A percentile compares a stretch with the other conserved stretches of the same genome.
Evolutionary conservation across 2,113 vertebrate species (phyloP).

Genomic region (Myotis lucifugus): DNA sequence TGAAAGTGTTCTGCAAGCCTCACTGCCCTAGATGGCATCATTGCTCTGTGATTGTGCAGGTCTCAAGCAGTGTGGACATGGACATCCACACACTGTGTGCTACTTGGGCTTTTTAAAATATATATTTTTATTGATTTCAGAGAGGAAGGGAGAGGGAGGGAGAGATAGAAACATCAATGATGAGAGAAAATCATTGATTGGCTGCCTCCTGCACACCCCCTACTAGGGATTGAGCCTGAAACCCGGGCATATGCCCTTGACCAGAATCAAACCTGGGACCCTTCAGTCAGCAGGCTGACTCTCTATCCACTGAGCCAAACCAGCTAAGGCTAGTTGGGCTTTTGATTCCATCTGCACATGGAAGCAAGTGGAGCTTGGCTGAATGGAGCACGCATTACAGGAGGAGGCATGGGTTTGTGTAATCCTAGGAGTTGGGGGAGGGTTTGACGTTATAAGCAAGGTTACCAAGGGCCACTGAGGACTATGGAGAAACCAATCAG

Average conservation of each 20-base stretch:
- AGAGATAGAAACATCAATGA: too few relatives aligned
- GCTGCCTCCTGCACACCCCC: too few relatives aligned
- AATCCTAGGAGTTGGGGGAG: too few relatives aligned
- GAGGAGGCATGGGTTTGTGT: neutral
- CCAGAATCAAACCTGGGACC: too few relatives aligned
- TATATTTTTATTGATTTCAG: neutral
- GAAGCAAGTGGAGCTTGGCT: neutral
- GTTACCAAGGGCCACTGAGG: neutral
- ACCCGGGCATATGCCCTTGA: too few relatives aligned
- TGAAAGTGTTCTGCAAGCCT: neutral
- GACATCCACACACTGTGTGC: neutral
- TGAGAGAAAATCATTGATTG: too few relatives aligned
- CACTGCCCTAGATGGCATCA: neutral
- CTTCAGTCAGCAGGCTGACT: too few relatives aligned
- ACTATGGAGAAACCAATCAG: neutral
- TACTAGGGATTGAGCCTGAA: too few relatives aligned
- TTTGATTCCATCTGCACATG: neutral
- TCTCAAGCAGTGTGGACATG: neutral
- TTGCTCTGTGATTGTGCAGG: neutral
- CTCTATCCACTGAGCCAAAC: too few relatives aligned
- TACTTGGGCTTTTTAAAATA: too few relatives aligned
- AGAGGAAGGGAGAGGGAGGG: too few relatives aligned
- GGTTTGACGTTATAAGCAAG: neutral
- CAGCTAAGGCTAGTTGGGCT: neutral
- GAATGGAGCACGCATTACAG: accelerated